A percentile compares a stretch with the other conserved stretches of the same genome.
These are phyloP conservation scores for Podargus strigoides DNA, from an alignment of 2,797 vertebrate species.

Conservation along the genomic window DNA sequence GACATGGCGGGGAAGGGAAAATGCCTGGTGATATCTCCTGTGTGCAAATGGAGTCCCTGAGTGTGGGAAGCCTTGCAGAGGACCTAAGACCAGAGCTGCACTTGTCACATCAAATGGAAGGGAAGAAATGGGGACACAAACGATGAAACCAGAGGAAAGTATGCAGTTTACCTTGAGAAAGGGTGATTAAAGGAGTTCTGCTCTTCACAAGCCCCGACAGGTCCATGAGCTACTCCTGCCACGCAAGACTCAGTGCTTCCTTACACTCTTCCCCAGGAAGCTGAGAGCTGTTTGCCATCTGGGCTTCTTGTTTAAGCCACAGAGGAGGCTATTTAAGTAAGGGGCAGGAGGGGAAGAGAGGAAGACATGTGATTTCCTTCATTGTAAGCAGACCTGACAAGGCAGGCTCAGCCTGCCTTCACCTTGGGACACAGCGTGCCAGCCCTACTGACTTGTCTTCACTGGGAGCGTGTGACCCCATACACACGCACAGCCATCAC, in stretches of 20 bases:
- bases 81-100: not conserved
- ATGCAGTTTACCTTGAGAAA: not conserved
- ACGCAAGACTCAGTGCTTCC: fast-evolving
- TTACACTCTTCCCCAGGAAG: fast-evolving
- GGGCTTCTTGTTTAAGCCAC: not conserved
- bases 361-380: not conserved
- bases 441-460: not conserved
- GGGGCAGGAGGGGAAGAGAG: not conserved
- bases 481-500: fast-evolving
- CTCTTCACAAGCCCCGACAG: not conserved
- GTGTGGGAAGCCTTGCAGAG: not conserved
- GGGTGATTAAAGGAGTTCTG: not conserved
- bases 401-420: not conserved
- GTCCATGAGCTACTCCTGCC: not conserved
- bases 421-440: not conserved
- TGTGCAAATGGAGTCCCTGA: not conserved
- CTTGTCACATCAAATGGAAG: not conserved
- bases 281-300: not conserved
- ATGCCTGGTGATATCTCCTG: not conserved
- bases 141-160: not conserved
- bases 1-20: not conserved
- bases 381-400: not conserved
- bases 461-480: fast-evolving
- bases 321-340: not conserved
- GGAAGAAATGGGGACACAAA: not conserved